These are phyloP conservation scores for Epizoanthus scotinus DNA, from an alignment of 92 coral and sea anemone species.

Conservation along the genomic window DNA sequence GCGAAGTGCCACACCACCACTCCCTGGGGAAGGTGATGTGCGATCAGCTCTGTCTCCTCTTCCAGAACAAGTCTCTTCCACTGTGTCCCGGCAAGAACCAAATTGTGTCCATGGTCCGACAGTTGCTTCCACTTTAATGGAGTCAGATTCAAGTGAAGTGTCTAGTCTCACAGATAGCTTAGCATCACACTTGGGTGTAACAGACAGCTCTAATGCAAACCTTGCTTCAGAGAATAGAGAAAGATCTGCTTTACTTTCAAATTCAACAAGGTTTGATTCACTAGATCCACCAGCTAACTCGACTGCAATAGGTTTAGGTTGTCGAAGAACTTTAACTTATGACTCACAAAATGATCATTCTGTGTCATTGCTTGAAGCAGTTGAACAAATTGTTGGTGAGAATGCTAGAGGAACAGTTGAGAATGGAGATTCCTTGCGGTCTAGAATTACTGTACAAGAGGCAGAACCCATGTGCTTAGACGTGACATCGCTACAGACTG, in stretches of 20 bases:
- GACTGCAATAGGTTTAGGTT: background rate
- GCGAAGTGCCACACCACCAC: slow-evolving; percentile 34
- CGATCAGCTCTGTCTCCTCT: slow-evolving; percentile 33
- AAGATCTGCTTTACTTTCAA: background rate
- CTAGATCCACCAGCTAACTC: background rate
- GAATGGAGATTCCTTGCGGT: slow-evolving; percentile 14
- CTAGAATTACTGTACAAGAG: slow-evolving; percentile 26
- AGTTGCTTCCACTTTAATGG: slow-evolving; percentile 34
- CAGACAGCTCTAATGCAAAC: background rate
- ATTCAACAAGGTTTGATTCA: background rate
- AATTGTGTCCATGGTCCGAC: slow-evolving; percentile 34
- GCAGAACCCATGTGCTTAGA: slow-evolving; percentile 78
- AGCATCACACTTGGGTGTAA: background rate
- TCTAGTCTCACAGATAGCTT: background rate
- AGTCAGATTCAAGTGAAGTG: slow-evolving; percentile 10
- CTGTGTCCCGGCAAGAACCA: slow-evolving; percentile 22
- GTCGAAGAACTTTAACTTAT: no score
- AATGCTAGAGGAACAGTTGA: slow-evolving; percentile 10
- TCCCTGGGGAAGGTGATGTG: slow-evolving; percentile 38
- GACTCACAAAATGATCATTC: slow-evolving; percentile 1
- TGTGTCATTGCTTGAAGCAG: slow-evolving; percentile 60
- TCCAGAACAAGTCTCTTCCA: slow-evolving; percentile 23
- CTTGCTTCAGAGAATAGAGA: background rate
- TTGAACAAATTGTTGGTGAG: slow-evolving; percentile 50
- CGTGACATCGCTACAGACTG: slow-evolving; percentile 54